Percentiles rank a stretch among this genome's conserved stretches.
These are phyloP conservation scores for Chymomyza fuscimana DNA, from an alignment of 2,888 invertebrate species.

Conservation along the genomic window DNA sequence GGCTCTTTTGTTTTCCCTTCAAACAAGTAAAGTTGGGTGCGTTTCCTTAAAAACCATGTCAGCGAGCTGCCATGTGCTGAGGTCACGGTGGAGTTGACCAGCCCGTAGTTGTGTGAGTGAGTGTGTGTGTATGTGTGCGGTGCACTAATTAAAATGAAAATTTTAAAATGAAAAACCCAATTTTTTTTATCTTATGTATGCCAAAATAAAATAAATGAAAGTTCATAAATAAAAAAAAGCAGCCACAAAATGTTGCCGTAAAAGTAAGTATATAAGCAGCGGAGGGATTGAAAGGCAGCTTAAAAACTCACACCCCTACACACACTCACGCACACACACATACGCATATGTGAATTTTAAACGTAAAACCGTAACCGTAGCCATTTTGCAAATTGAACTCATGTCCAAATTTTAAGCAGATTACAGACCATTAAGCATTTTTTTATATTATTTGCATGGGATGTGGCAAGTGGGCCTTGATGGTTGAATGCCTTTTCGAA, in stretches of 20 bases:
- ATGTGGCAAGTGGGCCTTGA: neutral
- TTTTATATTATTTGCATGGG: constrained; percentile 14
- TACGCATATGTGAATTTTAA: constrained; percentile 1
- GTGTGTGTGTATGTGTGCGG: constrained; percentile 9
- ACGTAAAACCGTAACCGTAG: constrained; percentile 6
- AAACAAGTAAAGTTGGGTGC: constrained; percentile 17
- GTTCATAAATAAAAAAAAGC: constrained; percentile 15
- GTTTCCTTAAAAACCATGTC: constrained; percentile 23
- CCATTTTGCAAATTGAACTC: constrained; percentile 73
- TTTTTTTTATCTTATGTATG: constrained; percentile 12
- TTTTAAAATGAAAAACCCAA: constrained; percentile 39
- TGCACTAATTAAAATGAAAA: constrained; percentile 50
- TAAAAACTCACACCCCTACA: constrained; percentile 37
- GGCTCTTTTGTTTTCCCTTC: constrained; percentile 21
- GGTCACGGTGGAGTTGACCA: constrained; percentile 4
- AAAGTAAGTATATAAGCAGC: neutral
- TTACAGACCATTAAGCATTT: constrained; percentile 75
- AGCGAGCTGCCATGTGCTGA: neutral
- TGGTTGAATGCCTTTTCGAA: constrained; percentile 35
- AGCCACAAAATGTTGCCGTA: neutral
- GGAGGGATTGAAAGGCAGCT: constrained; percentile 33
- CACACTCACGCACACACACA: constrained; percentile 3
- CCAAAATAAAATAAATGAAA: constrained; percentile 8
- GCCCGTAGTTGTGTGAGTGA: constrained; percentile 13
- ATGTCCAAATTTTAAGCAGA: constrained; percentile 76